Conservation (phyloP, 92 coral and sea anemone genomes). For the Actinernus sp. region DNA sequence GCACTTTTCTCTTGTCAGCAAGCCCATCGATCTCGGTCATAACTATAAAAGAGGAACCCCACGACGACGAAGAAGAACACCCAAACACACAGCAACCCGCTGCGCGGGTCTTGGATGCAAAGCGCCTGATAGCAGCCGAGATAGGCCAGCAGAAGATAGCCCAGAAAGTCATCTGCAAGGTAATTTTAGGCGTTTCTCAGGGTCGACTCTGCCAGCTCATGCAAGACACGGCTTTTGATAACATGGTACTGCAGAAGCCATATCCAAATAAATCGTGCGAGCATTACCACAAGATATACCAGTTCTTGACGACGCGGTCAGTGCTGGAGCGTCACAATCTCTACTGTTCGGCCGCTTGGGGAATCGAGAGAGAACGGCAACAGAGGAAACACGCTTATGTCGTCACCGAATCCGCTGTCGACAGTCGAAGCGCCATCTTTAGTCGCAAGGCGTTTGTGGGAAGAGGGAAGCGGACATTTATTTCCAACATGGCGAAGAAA, state of each 20-base stretch:
- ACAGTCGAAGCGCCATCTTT: not conserved
- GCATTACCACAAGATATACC: slow-evolving; percentile 57
- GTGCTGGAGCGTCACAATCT: slow-evolving; percentile 46
- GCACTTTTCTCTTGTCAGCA: too few species aligned
- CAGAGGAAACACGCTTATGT: slow-evolving; percentile 20
- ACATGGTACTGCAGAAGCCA: slow-evolving; percentile 34
- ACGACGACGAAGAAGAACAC: not conserved
- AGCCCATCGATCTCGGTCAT: not conserved
- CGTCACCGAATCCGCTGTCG: not conserved
- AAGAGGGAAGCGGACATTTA: slow-evolving; percentile 37
- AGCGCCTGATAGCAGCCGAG: slow-evolving; percentile 36
- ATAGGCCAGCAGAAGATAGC: slow-evolving; percentile 51
- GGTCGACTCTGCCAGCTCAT: slow-evolving; percentile 51
- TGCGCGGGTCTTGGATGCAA: slow-evolving; percentile 33
- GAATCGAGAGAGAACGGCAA: slow-evolving; percentile 34
- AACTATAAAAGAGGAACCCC: slow-evolving; percentile 2
- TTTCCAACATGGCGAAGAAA: slow-evolving; percentile 48
- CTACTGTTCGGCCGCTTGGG: slow-evolving; percentile 52
- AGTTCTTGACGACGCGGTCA: slow-evolving; percentile 41
- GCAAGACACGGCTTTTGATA: slow-evolving; percentile 55
- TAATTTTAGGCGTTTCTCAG: slow-evolving; percentile 55
- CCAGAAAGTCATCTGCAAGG: slow-evolving; percentile 53
- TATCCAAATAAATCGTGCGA: slow-evolving; percentile 42
- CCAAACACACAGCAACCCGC: not conserved
- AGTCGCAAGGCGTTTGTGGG: slow-evolving; percentile 14